Evolutionary conservation across 1,140 invertebrate species (phyloP).

Genomic region (Drosophila rufa): DNA sequence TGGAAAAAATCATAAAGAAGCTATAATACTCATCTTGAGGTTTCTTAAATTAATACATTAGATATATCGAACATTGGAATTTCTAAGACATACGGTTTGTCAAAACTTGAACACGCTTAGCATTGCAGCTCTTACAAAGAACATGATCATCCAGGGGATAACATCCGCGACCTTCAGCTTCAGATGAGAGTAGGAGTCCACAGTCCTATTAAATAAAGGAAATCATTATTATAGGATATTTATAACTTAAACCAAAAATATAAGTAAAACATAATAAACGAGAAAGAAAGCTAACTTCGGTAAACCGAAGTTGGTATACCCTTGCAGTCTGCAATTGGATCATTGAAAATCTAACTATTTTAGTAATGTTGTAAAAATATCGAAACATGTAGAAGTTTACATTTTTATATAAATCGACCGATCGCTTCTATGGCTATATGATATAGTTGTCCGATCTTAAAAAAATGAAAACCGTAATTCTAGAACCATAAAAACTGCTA

Average conservation of each 20-base stretch:
- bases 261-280: background rate
- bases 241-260: background rate
- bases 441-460: no score
- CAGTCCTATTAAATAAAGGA: conserved; percentile 90
- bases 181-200: conserved; percentile 95
- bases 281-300: no score
- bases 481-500: no score
- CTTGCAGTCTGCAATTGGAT: no score
- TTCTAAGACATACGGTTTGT: conserved; percentile 89
- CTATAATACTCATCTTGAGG: background rate
- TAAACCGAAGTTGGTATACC: no score
- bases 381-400: no score
- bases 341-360: no score
- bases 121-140: conserved; percentile 98
- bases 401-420: no score
- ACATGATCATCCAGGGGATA: conserved; percentile 99
- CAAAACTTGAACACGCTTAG: conserved; percentile 93
- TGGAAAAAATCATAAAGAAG: background rate
- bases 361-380: no score
- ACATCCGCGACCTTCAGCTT: conserved; percentile 97
- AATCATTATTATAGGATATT: background rate
- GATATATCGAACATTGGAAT: conserved; percentile 13
- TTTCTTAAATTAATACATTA: background rate
- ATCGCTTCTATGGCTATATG: no score
- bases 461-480: no score